Percentiles rank a stretch among this genome's conserved stretches.
These are phyloP conservation scores for Lutjanus campechanus DNA, from an alignment of 2,797 vertebrate species.

Conservation along the genomic window DNA sequence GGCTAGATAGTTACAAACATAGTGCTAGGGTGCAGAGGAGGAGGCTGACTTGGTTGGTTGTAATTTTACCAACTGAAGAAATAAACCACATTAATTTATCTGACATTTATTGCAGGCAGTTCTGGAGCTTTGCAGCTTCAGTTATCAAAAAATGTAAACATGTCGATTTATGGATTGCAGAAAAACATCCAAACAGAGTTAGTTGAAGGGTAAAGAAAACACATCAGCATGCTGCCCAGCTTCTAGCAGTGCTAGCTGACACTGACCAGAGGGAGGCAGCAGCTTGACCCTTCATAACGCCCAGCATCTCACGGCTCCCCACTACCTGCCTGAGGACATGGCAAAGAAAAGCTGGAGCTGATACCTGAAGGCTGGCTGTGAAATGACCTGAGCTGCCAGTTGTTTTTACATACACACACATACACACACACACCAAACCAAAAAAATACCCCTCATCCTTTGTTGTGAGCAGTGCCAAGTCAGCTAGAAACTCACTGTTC, in stretches of 20 bases:
- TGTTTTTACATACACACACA: neutral
- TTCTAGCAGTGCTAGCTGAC: conserved; percentile 21
- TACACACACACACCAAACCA: conserved; percentile 2
- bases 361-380: conserved; percentile 27
- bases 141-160: neutral
- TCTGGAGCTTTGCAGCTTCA: neutral
- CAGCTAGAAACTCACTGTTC: conserved; percentile 37
- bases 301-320: conserved; percentile 23
- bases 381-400: conserved; percentile 44
- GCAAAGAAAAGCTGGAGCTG: conserved; percentile 18
- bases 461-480: conserved; percentile 11
- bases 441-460: neutral
- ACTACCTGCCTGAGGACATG: conserved; percentile 3
- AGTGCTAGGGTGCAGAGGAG: neutral
- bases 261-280: conserved; percentile 32
- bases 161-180: neutral
- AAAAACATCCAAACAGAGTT: conserved; percentile 4
- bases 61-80: neutral
- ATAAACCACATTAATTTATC: neutral
- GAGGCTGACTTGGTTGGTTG: neutral
- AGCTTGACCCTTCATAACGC: conserved; percentile 34
- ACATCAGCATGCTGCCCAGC: neutral
- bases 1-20: neutral
- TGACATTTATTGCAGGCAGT: neutral
- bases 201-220: neutral